Conservation (phyloP, 2,888 invertebrate genomes). For the Alviniconcha strummeri region DNA sequence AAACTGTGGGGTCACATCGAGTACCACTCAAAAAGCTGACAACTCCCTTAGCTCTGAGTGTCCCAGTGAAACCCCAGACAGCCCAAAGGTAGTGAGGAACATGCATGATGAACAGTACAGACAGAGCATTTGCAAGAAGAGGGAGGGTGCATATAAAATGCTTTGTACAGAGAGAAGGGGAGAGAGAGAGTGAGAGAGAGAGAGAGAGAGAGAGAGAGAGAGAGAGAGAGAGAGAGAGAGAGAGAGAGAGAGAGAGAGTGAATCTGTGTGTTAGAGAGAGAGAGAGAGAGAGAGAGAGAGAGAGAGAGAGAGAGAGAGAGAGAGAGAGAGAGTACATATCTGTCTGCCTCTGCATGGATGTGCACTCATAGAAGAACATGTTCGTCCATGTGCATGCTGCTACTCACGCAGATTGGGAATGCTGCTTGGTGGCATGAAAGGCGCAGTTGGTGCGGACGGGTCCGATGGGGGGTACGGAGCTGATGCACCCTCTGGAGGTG, state of each 20-base stretch:
- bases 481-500: constrained; percentile 8
- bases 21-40: no score
- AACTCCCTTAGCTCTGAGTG: no score
- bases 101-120: no score
- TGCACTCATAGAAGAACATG: background rate
- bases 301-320: constrained; percentile 1
- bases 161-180: background rate
- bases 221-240: background rate
- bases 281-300: background rate
- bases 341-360: background rate
- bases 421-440: constrained; percentile 18
- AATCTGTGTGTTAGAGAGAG: background rate
- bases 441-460: constrained; percentile 3
- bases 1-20: no score
- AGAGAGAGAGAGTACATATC: background rate
- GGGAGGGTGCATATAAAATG: no score
- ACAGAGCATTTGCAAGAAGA: no score
- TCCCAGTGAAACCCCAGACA: no score
- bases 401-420: constrained; percentile 39
- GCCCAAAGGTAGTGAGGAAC: no score
- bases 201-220: constrained; percentile 25
- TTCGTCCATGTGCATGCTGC: background rate
- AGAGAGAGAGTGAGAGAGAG: background rate
- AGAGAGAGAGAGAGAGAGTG: background rate
- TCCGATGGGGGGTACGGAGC: constrained; percentile 17